These are phyloP conservation scores for Paramormyrops hopkinsi DNA, from an alignment of 2,797 vertebrate species.

Conservation along the genomic window DNA sequence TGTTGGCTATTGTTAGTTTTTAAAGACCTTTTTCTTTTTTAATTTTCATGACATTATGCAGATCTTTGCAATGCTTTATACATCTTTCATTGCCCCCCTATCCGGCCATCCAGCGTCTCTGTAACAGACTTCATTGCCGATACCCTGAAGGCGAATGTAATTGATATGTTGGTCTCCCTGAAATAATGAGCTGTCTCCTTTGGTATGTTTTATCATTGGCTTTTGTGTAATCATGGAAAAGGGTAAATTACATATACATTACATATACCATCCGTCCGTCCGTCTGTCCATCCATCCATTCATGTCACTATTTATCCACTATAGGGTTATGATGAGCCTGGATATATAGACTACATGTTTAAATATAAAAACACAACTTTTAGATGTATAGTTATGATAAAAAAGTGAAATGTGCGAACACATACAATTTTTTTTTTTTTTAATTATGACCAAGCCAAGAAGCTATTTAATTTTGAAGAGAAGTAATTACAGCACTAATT, in stretches of 20 bases:
- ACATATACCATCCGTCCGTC: not conserved
- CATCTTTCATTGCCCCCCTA: not conserved
- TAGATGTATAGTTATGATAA: not conserved
- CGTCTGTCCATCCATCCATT: not conserved
- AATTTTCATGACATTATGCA: not conserved
- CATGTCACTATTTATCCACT: not conserved
- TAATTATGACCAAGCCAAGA: not conserved
- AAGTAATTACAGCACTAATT: not conserved
- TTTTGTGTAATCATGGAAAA: not conserved
- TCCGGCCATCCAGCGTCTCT: not conserved
- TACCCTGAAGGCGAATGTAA: not conserved
- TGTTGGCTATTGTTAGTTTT: not conserved
- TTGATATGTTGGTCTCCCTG: not conserved
- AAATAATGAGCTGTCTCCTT: not conserved
- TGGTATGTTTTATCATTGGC: not conserved
- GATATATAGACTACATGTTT: not conserved
- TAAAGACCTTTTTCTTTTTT: not conserved
- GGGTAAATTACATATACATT: not conserved
- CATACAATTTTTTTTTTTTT: not conserved
- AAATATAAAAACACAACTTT: not conserved
- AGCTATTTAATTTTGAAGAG: not conserved
- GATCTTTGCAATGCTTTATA: not conserved
- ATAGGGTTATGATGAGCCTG: not conserved
- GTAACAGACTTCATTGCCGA: not conserved
- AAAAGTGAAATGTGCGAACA: not conserved